Percentiles rank a stretch among this genome's conserved stretches.
Evolutionary conservation across 2,888 invertebrate species (phyloP).

Genomic region (Acanthosepion pharaonis): DNA sequence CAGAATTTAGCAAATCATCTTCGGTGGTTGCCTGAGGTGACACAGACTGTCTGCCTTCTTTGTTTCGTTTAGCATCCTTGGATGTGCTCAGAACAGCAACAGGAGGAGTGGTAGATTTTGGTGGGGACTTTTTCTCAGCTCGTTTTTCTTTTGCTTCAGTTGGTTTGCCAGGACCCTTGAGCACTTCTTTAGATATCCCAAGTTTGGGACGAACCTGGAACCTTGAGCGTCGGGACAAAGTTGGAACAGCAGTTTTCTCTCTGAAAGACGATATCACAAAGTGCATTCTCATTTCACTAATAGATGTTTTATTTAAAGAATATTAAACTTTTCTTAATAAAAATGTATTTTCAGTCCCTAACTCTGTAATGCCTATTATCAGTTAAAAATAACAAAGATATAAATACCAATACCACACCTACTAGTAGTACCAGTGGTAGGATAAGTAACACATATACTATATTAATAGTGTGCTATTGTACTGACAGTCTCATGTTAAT

Average conservation of each 20-base stretch:
- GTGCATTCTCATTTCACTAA: too few species aligned
- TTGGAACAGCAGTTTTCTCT: neutral
- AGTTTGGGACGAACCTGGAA: conserved; percentile 46
- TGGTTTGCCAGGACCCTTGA: neutral
- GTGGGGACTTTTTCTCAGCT: neutral
- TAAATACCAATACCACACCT: too few species aligned
- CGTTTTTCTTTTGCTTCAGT: neutral
- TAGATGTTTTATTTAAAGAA: too few species aligned
- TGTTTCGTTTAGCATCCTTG: neutral
- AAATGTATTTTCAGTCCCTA: too few species aligned
- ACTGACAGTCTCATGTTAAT: too few species aligned
- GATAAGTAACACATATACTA: too few species aligned
- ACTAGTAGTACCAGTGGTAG: too few species aligned
- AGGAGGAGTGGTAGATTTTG: neutral
- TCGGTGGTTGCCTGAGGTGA: neutral
- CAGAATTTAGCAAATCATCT: neutral
- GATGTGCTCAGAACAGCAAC: neutral
- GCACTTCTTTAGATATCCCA: neutral
- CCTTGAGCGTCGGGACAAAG: conserved; percentile 41
- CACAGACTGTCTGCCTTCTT: neutral
- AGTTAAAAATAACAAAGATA: too few species aligned
- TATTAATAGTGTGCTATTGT: too few species aligned
- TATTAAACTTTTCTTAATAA: too few species aligned
- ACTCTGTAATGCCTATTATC: too few species aligned
- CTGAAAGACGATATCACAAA: neutral